Base-by-base conservation (phyloP, 2,888 invertebrate species). In the Rambutsinella grinnellia region DNA sequence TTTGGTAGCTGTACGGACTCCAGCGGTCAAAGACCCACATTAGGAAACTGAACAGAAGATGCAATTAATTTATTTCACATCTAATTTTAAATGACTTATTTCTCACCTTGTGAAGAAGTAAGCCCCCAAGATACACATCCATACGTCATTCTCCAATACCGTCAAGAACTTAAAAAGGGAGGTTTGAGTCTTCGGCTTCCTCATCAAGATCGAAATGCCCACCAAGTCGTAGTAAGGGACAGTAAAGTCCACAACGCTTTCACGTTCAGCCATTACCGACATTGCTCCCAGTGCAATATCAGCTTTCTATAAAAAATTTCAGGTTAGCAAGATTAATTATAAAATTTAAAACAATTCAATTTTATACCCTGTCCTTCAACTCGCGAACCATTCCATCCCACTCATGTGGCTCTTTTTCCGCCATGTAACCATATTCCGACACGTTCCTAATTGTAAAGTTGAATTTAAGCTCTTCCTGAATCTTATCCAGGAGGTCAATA, bases 141-240 rank as follows among this genome's bases (percentile, higher is more conserved):
- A 99, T 10, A 99, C 99, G 84, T 96, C 95, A 84, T 94, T 94
- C 87, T 99, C 98, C 84, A 99, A 88, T 24, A 98, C 98, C 1
- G 96, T 97, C 82, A 99, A 90, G 87, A 99, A 99, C 88, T 97
- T 97, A 87, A 98, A 98, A 27, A 99, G 89, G 0, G 97, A 96
- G 5, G 97, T 96, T 26, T 94, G 93, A 0, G 94, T 92, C 84
- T 92, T 92, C 0, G 96, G 94, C 82, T 95, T 91, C 86, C 93
- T 93, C 96, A 98, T 97, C 86, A 99, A 90, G 81, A 99, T 98
- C 0, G 97, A 96, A 65, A 97, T 95, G 0, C 99, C 99, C 0
- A 99, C 98, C 81, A 98, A 89, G 88, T 99, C 99, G 87, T 99
- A 99, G 87, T 96, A 99, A 0, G 99, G 98, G 0, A 99, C 96